Evolutionary conservation across 2,797 vertebrate genomes (phyloP).

Genomic region (Eulemur coronatus): DNA sequence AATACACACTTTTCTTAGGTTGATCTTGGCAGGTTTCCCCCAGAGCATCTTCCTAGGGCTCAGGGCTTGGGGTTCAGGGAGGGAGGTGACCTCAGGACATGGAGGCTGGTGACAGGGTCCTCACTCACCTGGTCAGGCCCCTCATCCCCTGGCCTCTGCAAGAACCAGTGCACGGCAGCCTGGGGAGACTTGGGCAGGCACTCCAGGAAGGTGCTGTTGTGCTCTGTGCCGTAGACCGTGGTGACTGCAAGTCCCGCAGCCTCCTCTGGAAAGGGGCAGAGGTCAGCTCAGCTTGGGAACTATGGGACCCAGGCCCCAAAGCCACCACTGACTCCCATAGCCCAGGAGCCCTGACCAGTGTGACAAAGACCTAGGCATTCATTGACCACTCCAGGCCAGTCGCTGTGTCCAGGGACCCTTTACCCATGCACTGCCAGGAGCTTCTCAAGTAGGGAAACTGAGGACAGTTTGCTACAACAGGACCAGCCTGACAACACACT

Average conservation of each 20-base stretch:
- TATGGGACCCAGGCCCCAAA: background rate
- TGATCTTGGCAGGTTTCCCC: background rate
- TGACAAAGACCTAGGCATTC: background rate
- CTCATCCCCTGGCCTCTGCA: slow-evolving; percentile 87
- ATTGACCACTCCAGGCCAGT: no score
- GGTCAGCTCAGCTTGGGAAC: background rate
- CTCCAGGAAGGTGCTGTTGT: slow-evolving; percentile 96
- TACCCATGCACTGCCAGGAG: background rate
- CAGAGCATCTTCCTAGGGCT: background rate
- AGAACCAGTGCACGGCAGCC: slow-evolving; percentile 91
- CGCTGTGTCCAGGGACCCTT: background rate
- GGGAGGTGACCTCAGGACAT: background rate
- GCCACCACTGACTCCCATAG: background rate
- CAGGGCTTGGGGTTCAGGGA: background rate
- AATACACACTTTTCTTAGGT: background rate
- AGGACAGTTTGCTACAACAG: background rate
- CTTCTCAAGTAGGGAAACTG: background rate
- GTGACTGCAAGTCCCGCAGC: slow-evolving; percentile 87
- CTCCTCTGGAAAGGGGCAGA: slow-evolving; percentile 79
- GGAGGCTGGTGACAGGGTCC: background rate
- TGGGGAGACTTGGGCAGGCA: slow-evolving; percentile 93
- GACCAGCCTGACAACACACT: background rate
- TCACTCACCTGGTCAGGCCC: slow-evolving; percentile 90
- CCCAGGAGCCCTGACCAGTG: fast-evolving
- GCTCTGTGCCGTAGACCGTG: slow-evolving; percentile 91